Evolutionary conservation across 2,888 invertebrate species (phyloP).

Genomic region (Peribatodes rhomboidaria): DNA sequence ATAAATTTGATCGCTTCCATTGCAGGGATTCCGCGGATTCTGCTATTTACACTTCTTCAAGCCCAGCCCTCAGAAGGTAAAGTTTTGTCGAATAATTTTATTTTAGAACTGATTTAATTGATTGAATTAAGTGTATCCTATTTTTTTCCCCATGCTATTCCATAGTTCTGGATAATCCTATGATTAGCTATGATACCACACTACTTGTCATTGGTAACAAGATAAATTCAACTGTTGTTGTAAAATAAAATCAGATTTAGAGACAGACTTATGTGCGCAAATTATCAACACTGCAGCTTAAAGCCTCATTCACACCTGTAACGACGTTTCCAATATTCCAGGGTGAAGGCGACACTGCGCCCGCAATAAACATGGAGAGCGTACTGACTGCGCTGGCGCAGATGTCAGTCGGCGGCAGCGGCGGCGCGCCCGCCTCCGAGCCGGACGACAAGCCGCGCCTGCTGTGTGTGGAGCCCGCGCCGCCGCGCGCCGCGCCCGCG

Average conservation of each 20-base stretch:
- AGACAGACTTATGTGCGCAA: too few species aligned
- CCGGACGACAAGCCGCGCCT: slow-evolving; percentile 66
- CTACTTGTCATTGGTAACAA: too few species aligned
- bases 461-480: slow-evolving; percentile 57
- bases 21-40: slow-evolving; percentile 88
- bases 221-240: too few species aligned
- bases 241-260: too few species aligned
- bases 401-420: slow-evolving; percentile 75
- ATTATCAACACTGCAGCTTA: too few species aligned
- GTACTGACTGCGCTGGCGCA: slow-evolving; percentile 69
- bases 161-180: too few species aligned
- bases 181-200: too few species aligned
- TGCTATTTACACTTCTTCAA: slow-evolving; percentile 92
- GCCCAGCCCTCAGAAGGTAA: slow-evolving; percentile 83
- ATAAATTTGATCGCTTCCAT: slow-evolving; percentile 37
- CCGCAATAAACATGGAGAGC: slow-evolving; percentile 67
- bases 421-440: slow-evolving; percentile 62
- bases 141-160: too few species aligned
- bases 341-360: slow-evolving; percentile 75
- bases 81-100: not conserved
- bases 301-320: too few species aligned
- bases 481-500: slow-evolving; percentile 44
- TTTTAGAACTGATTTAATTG: too few species aligned
- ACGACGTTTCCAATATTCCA: slow-evolving; percentile 42
- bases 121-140: too few species aligned